These are phyloP conservation scores for Irena cyanogastra DNA, from an alignment of 2,113 vertebrate species.

Conservation along the genomic window DNA sequence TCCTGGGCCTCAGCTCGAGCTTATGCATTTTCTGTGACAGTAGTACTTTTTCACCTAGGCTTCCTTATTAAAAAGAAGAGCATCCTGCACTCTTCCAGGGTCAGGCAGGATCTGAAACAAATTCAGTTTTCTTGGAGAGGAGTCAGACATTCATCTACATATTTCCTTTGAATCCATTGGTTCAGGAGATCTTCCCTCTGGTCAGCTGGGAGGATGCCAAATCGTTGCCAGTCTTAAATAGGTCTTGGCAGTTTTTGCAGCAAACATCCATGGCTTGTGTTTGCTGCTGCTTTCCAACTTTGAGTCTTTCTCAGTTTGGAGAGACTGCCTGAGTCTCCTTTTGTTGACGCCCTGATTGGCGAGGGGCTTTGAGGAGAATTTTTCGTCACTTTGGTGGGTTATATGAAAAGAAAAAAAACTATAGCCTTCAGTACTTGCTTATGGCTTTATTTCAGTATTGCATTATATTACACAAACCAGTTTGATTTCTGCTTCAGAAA, in stretches of 20 bases:
- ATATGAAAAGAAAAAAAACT: neutral
- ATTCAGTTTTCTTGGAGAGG: neutral
- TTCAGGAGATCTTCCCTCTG: slow-evolving; percentile 20
- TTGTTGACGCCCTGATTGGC: neutral
- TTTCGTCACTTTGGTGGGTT: neutral
- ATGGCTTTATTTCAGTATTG: neutral
- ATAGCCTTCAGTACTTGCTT: neutral
- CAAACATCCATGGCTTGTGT: neutral
- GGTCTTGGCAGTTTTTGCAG: slow-evolving; percentile 8
- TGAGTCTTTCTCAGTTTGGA: neutral
- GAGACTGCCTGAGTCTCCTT: neutral
- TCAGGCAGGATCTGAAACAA: neutral
- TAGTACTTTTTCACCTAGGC: neutral
- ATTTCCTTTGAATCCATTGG: neutral
- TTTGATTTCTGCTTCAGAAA: slow-evolving; percentile 17
- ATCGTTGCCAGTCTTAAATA: neutral
- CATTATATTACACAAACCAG: neutral
- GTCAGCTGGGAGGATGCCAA: slow-evolving; percentile 12
- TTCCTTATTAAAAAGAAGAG: neutral
- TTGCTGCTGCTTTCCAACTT: neutral
- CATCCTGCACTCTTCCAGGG: neutral
- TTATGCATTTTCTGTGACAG: neutral
- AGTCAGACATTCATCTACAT: neutral
- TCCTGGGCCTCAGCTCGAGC: neutral
- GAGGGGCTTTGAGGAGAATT: neutral